phyloP scores from a whole-genome alignment of 2,797 vertebrate species.

The Eulemur rubriventer region DNA sequence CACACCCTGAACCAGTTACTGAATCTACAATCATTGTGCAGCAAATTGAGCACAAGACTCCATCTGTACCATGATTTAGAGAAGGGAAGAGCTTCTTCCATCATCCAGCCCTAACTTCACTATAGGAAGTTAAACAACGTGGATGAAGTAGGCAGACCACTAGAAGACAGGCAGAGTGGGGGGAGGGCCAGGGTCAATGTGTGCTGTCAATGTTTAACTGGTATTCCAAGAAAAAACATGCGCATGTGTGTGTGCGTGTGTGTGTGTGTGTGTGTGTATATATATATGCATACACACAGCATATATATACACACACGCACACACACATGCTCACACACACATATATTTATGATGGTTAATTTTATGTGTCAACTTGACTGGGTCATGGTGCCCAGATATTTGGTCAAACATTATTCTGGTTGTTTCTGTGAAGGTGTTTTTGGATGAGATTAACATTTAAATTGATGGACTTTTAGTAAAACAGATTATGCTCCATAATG shows the following conservation, averaged over 20 bases:
- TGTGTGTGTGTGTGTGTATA: no score
- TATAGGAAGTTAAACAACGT: not conserved
- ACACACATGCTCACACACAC: not conserved
- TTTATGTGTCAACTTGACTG: not conserved
- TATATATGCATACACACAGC: no score
- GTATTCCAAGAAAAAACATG: not conserved
- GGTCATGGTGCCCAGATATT: not conserved
- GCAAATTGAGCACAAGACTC: not conserved
- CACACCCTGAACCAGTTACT: not conserved
- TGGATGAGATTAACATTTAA: not conserved
- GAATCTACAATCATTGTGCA: no score
- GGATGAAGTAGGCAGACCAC: not conserved
- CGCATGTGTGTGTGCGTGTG: no score
- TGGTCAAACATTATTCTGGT: not conserved
- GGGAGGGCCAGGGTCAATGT: not conserved
- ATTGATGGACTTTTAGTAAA: not conserved
- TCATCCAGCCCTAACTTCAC: not conserved
- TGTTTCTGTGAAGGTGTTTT: not conserved
- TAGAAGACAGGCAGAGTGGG: not conserved
- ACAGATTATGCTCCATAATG: not conserved
- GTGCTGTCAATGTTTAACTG: not conserved
- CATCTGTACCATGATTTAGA: not conserved
- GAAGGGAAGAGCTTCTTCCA: not conserved
- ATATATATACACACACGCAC: no score
- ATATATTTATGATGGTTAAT: not conserved